A percentile compares a stretch with the other conserved stretches of the same genome.
phyloP scores from a whole-genome alignment of 2,797 vertebrate species.

The Myotis pilosus region DNA sequence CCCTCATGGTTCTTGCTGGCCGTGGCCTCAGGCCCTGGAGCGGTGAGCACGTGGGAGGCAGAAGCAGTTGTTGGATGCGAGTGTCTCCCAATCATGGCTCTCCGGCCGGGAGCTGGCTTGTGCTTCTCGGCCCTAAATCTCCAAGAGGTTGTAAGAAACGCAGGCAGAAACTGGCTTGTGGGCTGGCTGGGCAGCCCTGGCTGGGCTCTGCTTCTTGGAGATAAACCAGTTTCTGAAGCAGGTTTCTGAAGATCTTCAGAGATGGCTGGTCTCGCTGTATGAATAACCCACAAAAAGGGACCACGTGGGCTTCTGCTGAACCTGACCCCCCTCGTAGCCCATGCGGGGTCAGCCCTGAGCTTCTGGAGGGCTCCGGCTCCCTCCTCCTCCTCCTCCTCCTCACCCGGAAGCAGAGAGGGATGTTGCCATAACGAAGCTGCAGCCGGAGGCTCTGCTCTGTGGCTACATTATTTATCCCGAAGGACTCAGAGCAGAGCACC shows the following conservation, averaged over 20 bases:
- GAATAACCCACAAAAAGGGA: neutral
- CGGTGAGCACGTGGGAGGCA: neutral
- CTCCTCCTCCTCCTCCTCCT: neutral
- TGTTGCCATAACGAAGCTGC: constrained; percentile 59
- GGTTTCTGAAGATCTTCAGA: neutral
- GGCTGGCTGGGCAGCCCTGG: neutral
- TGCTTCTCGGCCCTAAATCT: neutral
- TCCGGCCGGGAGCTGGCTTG: accelerated
- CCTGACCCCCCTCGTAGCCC: no score
- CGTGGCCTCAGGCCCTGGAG: neutral
- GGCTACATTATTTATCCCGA: constrained; percentile 71
- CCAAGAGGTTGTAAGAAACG: neutral
- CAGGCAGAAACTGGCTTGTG: neutral
- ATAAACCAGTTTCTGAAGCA: neutral
- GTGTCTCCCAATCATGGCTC: neutral
- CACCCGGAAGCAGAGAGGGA: constrained; percentile 51
- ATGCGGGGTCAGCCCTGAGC: neutral
- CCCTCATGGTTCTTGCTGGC: neutral
- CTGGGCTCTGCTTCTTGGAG: accelerated
- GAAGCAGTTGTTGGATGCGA: neutral
- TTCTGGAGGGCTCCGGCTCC: neutral
- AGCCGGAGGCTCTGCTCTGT: constrained; percentile 64
- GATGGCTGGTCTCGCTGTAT: no score
- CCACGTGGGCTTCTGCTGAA: neutral
- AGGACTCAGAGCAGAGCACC: constrained; percentile 50